Percentiles rank a stretch among this genome's conserved stretches.
Evolutionary conservation across 2,113 vertebrate species (phyloP).

Genomic region (Oceanodroma tethys): DNA sequence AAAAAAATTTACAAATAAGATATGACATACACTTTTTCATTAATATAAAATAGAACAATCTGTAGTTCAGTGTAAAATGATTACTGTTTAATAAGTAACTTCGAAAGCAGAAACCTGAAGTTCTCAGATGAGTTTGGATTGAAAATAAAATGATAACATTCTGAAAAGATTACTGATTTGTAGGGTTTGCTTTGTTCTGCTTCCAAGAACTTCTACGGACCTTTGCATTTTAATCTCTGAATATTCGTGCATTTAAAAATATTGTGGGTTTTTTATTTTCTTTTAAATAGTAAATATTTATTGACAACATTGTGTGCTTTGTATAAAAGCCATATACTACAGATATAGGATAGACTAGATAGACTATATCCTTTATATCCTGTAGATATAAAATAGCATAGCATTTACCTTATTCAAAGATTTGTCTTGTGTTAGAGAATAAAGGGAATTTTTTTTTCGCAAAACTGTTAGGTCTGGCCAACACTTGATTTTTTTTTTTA

Average conservation of each 20-base stretch:
- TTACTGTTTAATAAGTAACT: neutral
- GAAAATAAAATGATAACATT: neutral
- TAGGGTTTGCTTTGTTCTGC: neutral
- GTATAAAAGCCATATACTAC: neutral
- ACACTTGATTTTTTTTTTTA: neutral
- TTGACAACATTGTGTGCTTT: neutral
- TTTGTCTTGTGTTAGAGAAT: neutral
- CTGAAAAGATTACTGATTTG: neutral
- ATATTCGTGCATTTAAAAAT: neutral
- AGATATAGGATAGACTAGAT: neutral
- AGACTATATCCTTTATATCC: neutral
- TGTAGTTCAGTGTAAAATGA: neutral
- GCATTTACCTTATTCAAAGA: neutral
- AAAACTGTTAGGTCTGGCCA: neutral
- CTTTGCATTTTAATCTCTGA: neutral
- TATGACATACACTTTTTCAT: neutral
- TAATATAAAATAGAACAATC: neutral
- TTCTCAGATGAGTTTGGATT: neutral
- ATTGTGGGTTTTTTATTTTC: neutral
- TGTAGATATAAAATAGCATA: neutral
- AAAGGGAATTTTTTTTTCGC: neutral
- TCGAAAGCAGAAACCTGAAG: neutral
- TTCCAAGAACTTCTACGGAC: neutral
- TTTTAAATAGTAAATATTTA: neutral
- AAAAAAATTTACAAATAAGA: neutral